Evolutionary conservation across 2,113 vertebrate species (phyloP).

Genomic region (Etheostoma cragini): DNA sequence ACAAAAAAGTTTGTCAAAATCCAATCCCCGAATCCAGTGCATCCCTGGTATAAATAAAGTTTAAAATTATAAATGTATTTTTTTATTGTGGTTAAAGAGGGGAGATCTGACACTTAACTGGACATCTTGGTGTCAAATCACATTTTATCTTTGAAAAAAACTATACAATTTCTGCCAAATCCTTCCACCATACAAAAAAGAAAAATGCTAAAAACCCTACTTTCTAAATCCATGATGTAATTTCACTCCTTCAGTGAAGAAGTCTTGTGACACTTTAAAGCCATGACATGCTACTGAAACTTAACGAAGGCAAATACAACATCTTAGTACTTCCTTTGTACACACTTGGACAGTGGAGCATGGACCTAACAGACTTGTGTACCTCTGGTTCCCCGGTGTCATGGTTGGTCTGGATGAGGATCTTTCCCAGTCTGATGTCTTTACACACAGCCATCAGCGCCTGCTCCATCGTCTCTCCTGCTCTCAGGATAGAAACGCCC

Average conservation of each 20-base stretch:
- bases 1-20: too few species aligned
- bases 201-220: too few species aligned
- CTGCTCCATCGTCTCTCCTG: slow-evolving; percentile 94
- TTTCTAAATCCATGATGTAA: neutral
- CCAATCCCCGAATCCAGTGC: too few species aligned
- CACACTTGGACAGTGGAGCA: too few species aligned
- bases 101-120: too few species aligned
- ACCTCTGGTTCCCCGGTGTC: slow-evolving; percentile 89
- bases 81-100: too few species aligned
- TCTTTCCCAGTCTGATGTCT: slow-evolving; percentile 93
- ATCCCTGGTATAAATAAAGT: too few species aligned
- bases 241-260: neutral
- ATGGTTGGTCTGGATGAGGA: slow-evolving; percentile 94
- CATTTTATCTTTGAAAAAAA: neutral
- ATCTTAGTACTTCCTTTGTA: neutral
- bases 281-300: neutral
- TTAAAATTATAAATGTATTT: too few species aligned
- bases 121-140: neutral
- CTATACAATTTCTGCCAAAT: neutral
- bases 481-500: slow-evolving; percentile 90
- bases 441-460: slow-evolving; percentile 92
- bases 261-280: neutral
- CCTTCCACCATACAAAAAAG: too few species aligned
- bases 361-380: too few species aligned
- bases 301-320: neutral